Percentiles rank a stretch among this genome's conserved stretches.
Evolutionary conservation across 2,797 vertebrate species (phyloP).

Genomic region (Notolepis coatsorum): DNA sequence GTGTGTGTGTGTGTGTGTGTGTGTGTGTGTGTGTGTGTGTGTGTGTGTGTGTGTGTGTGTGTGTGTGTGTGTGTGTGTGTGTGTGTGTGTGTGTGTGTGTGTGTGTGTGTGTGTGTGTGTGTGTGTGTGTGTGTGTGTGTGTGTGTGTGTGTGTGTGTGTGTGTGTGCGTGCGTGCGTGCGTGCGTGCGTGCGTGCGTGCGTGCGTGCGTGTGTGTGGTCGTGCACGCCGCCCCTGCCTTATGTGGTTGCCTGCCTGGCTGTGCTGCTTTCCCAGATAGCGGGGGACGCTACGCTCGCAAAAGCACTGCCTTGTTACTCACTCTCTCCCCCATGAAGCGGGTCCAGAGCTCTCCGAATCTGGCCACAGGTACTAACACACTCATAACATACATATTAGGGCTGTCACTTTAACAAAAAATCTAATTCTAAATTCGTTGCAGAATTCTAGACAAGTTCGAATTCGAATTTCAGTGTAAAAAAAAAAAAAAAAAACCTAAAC

Average conservation of each 20-base stretch:
- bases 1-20: slow-evolving; percentile 16
- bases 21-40: slow-evolving; percentile 4
- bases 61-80: slow-evolving; percentile 17
- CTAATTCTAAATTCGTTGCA: too few relatives aligned
- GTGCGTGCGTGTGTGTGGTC: too few relatives aligned
- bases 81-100: neutral
- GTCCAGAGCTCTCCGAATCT: slow-evolving; percentile 98
- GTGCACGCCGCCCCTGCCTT: slow-evolving; percentile 74
- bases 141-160: slow-evolving; percentile 8
- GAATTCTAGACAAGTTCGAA: too few relatives aligned
- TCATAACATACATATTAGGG: slow-evolving; percentile 11
- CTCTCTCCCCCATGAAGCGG: slow-evolving; percentile 96
- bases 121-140: slow-evolving; percentile 5
- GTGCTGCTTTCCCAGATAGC: slow-evolving; percentile 95
- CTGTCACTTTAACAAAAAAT: too few relatives aligned
- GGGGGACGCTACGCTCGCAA: slow-evolving; percentile 93
- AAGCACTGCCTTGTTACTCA: slow-evolving; percentile 92
- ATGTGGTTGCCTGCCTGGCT: slow-evolving; percentile 74
- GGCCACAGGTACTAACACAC: slow-evolving; percentile 82
- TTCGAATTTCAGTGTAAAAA: too few relatives aligned
- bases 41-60: slow-evolving; percentile 19
- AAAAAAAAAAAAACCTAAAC: too few relatives aligned
- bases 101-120: neutral
- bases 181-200: neutral
- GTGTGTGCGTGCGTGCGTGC: slow-evolving; percentile 59